Conservation (phyloP, 2,797 vertebrate genomes). For the Alectoris magna region DNA sequence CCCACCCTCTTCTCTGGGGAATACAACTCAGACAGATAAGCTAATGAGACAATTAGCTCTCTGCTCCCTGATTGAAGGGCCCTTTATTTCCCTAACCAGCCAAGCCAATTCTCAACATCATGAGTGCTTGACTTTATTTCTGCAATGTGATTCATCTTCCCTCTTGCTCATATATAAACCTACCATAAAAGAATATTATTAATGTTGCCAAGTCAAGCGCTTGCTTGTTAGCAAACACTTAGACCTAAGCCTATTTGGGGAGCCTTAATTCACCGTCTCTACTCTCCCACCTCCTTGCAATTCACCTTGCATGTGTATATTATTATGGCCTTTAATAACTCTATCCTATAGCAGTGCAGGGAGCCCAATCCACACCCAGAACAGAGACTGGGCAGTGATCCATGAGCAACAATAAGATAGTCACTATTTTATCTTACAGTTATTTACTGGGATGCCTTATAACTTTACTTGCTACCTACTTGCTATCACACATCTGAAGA, state of each 20-base stretch:
- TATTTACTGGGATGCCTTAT: background rate
- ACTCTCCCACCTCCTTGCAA: background rate
- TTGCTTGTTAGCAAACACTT: conserved; percentile 51
- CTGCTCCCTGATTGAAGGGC: conserved; percentile 59
- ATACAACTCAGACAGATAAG: conserved; percentile 62
- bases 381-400: background rate
- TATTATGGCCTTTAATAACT: background rate
- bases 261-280: conserved; percentile 32
- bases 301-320: background rate
- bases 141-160: conserved; percentile 56
- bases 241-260: background rate
- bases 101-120: conserved; percentile 34
- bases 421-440: background rate
- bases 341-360: background rate
- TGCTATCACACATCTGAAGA: background rate
- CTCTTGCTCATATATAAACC: conserved; percentile 35
- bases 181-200: conserved; percentile 56
- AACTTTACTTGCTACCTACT: background rate
- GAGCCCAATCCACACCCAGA: background rate
- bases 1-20: conserved; percentile 52
- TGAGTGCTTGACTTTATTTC: conserved; percentile 58
- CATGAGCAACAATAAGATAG: background rate
- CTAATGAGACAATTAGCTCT: conserved; percentile 75
- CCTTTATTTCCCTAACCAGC: conserved; percentile 68
- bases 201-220: conserved; percentile 28